Conservation (phyloP, 2,113 vertebrate species). For the Taurulus bubalis region DNA sequence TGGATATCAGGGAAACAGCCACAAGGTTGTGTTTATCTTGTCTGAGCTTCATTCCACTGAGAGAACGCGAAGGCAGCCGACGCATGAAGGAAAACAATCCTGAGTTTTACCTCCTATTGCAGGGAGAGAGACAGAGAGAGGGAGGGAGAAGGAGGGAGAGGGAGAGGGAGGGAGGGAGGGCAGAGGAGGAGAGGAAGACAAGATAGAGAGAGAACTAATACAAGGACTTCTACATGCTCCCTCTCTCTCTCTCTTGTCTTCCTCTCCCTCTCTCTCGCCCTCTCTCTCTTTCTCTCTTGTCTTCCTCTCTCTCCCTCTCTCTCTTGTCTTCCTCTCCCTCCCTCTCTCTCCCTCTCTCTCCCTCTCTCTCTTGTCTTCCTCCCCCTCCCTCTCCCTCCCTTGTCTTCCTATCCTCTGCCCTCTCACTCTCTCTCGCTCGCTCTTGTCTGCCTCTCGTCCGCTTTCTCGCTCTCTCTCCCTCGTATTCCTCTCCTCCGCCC, state of each 20-base stretch:
- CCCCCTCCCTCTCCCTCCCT: background rate
- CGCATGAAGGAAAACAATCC: slow-evolving; percentile 59
- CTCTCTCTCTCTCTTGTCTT: background rate
- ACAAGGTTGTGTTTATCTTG: slow-evolving; percentile 50
- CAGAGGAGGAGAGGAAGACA: too few species aligned
- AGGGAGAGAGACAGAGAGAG: too few species aligned
- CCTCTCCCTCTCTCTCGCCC: background rate
- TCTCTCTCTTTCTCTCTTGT: background rate
- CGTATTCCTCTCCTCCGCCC: background rate
- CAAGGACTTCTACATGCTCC: slow-evolving; percentile 39
- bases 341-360: background rate
- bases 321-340: background rate
- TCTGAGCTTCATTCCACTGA: slow-evolving; percentile 44
- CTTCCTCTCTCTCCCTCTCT: slow-evolving; percentile 16
- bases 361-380: slow-evolving; percentile 22
- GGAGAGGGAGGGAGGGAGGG: too few species aligned
- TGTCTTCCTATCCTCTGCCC: too few species aligned
- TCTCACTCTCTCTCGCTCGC: background rate
- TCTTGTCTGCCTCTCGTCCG: slow-evolving; percentile 25
- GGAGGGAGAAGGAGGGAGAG: too few species aligned
- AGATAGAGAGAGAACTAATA: slow-evolving; percentile 71
- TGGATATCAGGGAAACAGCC: slow-evolving; percentile 37
- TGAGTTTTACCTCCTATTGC: slow-evolving; percentile 58
- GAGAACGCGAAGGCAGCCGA: slow-evolving; percentile 47
- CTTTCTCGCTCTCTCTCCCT: slow-evolving; percentile 19